A percentile compares a stretch with the other conserved stretches of the same genome.
These are phyloP conservation scores for Gobio gobio DNA, from an alignment of 2,113 vertebrate genomes.

Conservation along the genomic window DNA sequence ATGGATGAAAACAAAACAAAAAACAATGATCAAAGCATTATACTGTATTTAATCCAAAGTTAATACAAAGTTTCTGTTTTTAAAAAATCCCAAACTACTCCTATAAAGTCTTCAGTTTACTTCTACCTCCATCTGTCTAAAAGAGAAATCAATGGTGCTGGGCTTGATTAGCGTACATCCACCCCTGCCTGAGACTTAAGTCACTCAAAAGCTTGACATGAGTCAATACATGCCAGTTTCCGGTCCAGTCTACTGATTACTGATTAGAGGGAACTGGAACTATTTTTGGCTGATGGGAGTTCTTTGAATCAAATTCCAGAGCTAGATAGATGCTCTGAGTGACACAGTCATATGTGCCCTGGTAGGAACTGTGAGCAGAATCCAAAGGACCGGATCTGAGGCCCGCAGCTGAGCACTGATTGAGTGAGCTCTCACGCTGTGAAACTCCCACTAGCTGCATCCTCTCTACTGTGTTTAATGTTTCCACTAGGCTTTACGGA, in stretches of 20 bases:
- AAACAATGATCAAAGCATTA: no score
- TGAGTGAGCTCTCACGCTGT: constrained; percentile 39
- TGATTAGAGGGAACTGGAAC: constrained; percentile 25
- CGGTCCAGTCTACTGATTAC: constrained; percentile 25
- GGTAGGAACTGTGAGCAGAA: constrained; percentile 36
- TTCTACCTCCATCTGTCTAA: not conserved
- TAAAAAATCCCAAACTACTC: not conserved
- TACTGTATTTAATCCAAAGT: no score
- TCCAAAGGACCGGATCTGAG: constrained; percentile 41
- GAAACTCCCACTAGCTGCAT: constrained; percentile 43
- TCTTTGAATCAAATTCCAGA: constrained; percentile 41
- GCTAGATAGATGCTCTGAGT: constrained; percentile 25
- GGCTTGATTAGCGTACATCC: constrained; percentile 10
- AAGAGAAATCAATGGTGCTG: not conserved
- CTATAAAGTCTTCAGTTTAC: not conserved
- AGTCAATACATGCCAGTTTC: constrained; percentile 30
- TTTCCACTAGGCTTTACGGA: constrained; percentile 45
- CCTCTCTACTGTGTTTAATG: constrained; percentile 51
- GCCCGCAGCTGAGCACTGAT: constrained; percentile 43
- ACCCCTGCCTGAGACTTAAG: constrained; percentile 21
- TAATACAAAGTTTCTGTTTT: no score
- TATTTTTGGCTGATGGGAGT: constrained; percentile 3
- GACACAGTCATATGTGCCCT: constrained; percentile 12
- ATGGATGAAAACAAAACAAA: no score
- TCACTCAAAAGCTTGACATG: constrained; percentile 16